phyloP scores from a whole-genome alignment of 1,140 invertebrate genomes.

The Hypothenemus hampei region DNA sequence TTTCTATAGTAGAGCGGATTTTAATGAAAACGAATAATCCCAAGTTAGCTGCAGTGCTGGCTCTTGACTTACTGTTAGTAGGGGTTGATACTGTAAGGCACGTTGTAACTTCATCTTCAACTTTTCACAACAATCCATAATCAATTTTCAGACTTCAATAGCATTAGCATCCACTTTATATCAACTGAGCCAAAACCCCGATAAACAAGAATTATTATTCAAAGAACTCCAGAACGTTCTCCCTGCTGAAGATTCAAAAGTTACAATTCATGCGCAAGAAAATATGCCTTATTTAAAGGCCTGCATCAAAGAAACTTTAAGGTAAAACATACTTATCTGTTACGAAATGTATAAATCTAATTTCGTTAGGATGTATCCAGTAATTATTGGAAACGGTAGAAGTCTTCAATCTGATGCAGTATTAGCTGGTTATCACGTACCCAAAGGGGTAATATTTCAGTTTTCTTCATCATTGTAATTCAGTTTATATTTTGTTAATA shows the following conservation, averaged over 20 bases:
- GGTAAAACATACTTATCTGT: constrained; percentile 50
- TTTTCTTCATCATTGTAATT: background rate
- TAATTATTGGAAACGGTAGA: constrained; percentile 81
- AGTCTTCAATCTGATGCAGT: constrained; percentile 72
- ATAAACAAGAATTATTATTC: constrained; percentile 67
- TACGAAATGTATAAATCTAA: background rate
- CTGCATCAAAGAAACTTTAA: constrained; percentile 83
- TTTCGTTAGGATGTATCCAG: constrained; percentile 71
- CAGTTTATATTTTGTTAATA: too few relatives aligned
- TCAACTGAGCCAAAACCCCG: constrained; percentile 68
- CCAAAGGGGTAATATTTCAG: constrained; percentile 69
- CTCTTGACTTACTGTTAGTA: constrained; percentile 78
- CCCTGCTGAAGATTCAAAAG: constrained; percentile 48
- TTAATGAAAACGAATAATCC: constrained; percentile 56
- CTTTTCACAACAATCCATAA: background rate
- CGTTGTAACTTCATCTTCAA: background rate
- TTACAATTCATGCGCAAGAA: constrained; percentile 63
- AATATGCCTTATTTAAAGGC: constrained; percentile 76
- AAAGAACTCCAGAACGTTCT: constrained; percentile 64
- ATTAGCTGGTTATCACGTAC: constrained; percentile 77
- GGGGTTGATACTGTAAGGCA: constrained; percentile 84
- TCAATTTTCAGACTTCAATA: constrained; percentile 64
- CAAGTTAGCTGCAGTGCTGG: constrained; percentile 69
- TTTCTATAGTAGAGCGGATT: constrained; percentile 61
- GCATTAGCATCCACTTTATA: constrained; percentile 73